Evolutionary conservation across 2,113 vertebrate genomes (phyloP).

Genomic region (Tachysurus fulvidraco): DNA sequence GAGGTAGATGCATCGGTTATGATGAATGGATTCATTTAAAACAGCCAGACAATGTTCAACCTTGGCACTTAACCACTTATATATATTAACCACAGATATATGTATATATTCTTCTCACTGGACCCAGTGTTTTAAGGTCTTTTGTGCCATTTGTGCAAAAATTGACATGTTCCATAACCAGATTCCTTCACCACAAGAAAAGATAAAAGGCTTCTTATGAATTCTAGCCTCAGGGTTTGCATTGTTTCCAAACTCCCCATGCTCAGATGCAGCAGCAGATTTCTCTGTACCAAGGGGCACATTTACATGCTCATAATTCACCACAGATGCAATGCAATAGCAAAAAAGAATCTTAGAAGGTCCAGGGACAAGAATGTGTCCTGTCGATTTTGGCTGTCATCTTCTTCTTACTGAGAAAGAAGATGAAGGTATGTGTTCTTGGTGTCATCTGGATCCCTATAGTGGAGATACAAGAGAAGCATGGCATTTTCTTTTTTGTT

Average conservation of each 20-base stretch:
- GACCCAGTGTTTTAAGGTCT: slow-evolving; percentile 11
- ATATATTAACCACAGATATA: too few relatives aligned
- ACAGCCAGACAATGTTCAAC: slow-evolving; percentile 13
- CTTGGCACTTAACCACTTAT: slow-evolving; percentile 7
- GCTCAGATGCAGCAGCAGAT: slow-evolving; percentile 48
- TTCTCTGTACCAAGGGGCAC: slow-evolving; percentile 52
- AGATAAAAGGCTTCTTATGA: slow-evolving; percentile 43
- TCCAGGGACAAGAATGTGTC: slow-evolving; percentile 47
- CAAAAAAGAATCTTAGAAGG: slow-evolving; percentile 49
- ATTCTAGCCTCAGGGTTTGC: slow-evolving; percentile 43
- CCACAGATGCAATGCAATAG: slow-evolving; percentile 52
- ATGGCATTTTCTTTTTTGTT: slow-evolving; percentile 34
- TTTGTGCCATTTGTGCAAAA: slow-evolving; percentile 44
- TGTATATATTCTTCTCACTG: slow-evolving; percentile 14
- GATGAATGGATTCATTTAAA: slow-evolving; percentile 7
- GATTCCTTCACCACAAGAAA: slow-evolving; percentile 41
- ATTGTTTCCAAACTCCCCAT: slow-evolving; percentile 36
- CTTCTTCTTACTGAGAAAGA: background rate
- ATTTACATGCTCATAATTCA: slow-evolving; percentile 55
- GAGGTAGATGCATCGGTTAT: background rate
- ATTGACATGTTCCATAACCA: slow-evolving; percentile 38
- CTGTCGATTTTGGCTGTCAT: slow-evolving; percentile 13
- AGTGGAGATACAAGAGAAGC: background rate
- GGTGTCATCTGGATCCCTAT: slow-evolving; percentile 45
- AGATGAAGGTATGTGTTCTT: slow-evolving; percentile 34